Conservation (phyloP, 2,797 vertebrate species). For the Oophaga sylvatica region DNA sequence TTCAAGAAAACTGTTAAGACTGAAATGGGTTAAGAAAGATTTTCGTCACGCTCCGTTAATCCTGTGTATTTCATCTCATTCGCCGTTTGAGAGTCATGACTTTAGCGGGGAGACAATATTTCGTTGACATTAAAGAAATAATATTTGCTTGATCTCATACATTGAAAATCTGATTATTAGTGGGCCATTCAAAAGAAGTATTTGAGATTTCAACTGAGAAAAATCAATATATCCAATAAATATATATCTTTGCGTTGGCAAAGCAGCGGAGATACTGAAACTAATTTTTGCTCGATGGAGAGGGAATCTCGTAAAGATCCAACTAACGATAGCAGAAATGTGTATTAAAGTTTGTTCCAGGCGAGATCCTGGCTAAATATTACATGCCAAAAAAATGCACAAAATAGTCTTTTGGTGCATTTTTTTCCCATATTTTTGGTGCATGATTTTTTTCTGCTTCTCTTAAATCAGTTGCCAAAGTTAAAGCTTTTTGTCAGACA, state of each 20-base stretch:
- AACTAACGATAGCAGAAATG: not conserved
- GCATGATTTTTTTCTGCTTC: too few species aligned
- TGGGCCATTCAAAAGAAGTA: conserved; percentile 26
- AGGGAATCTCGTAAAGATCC: not conserved
- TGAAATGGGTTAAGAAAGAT: conserved; percentile 58
- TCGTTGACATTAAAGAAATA: conserved; percentile 39
- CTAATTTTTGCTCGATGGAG: not conserved
- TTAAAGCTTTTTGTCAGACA: too few species aligned
- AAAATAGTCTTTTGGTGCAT: too few species aligned
- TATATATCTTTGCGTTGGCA: not conserved
- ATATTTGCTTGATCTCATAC: conserved; percentile 39
- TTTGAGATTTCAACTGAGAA: conserved; percentile 21
- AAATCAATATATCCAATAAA: conserved; percentile 30
- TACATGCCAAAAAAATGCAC: too few species aligned
- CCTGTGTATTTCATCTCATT: conserved; percentile 37
- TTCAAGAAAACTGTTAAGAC: conserved; percentile 44
- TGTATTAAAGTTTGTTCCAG: not conserved
- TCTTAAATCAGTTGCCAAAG: too few species aligned
- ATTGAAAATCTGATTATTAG: conserved; percentile 33
- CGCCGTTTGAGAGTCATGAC: conserved; percentile 28
- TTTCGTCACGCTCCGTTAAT: conserved; percentile 53
- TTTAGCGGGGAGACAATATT: conserved; percentile 20
- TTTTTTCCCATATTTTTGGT: too few species aligned
- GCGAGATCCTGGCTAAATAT: not conserved
- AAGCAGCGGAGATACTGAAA: not conserved